Evolutionary conservation across 2,888 invertebrate species (phyloP), one percentile per base, ranked within the genome.

Genomic region (Conops quadrifasciatus): DNA sequence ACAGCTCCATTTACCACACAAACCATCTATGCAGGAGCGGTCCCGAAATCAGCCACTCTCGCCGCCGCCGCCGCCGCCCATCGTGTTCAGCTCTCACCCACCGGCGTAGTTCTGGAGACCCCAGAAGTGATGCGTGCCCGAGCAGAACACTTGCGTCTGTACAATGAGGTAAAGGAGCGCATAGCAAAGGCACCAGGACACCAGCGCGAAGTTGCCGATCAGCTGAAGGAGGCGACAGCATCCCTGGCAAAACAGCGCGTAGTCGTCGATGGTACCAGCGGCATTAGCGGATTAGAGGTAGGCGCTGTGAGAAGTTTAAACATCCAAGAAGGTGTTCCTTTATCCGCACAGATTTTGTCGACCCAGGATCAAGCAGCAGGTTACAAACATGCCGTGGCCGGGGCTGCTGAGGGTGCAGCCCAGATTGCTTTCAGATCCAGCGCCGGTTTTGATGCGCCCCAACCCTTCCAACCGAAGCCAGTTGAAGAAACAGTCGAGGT

Each of bases 81-180:
- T 13, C 30, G 24, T 1, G 36, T 62, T 1, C 47, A 36, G 69
- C 21, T 51, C 19, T 66, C 69, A 24, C 59, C 66, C 11, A 49
- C 53, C 43, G 36, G 64, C 15, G 68, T 66, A 0, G 76, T 78
- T 36, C 73, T 78, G 70, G 82, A 82, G 21, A 81, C 79, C 0
- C 74, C 78, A 1, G 81, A 81, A 45, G 79, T 80, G 16, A 65
- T 74, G 62, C 75, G 75, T 13, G 81, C 82, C 0, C 80, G 81
- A 7, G 79, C 82, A 58, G 80, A 83, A 51, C 82, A 83, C 69
- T 72, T 81, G 30, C 78, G 77, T 21, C 63, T 77, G 30, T 74
- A 75, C 49, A 75, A 75, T 30, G 80, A 80, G 58, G 78, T 79
- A 3, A 73, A 81, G 53, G 21, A 73, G 69, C 66, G 62, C 63